phyloP scores from a whole-genome alignment of 2,113 vertebrate species.

The Eulemur rufifrons region DNA sequence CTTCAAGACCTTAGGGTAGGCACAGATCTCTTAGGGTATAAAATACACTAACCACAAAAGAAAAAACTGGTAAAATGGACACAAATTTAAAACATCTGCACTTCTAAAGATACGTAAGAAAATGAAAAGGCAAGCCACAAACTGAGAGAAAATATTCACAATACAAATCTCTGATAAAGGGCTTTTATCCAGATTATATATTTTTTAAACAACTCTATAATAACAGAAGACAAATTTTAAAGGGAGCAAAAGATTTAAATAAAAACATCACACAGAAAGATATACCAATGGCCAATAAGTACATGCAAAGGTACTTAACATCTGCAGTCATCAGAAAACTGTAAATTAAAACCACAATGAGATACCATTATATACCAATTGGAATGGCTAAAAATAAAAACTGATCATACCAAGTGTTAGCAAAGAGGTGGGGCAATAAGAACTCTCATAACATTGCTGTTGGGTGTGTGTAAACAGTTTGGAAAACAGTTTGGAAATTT shows the following conservation, averaged over 20 bases:
- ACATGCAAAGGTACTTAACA: neutral
- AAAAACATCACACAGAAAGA: neutral
- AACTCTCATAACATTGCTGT: neutral
- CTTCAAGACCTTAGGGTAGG: neutral
- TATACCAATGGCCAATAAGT: neutral
- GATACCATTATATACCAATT: neutral
- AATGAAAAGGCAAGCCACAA: constrained; percentile 45
- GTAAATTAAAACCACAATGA: constrained; percentile 31
- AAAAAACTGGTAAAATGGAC: neutral
- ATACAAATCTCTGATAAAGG: neutral
- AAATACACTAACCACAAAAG: neutral
- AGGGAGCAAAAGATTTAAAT: neutral
- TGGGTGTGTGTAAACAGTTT: neutral
- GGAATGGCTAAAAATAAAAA: constrained; percentile 25
- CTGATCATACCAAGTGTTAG: neutral
- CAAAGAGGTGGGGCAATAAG: neutral
- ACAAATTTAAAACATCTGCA: constrained; percentile 2
- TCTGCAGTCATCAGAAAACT: neutral
- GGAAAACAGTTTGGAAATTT: neutral
- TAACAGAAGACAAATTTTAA: neutral
- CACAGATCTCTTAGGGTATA: neutral
- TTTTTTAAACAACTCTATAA: neutral
- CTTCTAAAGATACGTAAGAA: constrained; percentile 8
- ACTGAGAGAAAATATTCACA: neutral
- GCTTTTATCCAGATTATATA: neutral